Evolutionary conservation across 2,888 invertebrate species (phyloP).

Genomic region (Glaucopsyche alexis): DNA sequence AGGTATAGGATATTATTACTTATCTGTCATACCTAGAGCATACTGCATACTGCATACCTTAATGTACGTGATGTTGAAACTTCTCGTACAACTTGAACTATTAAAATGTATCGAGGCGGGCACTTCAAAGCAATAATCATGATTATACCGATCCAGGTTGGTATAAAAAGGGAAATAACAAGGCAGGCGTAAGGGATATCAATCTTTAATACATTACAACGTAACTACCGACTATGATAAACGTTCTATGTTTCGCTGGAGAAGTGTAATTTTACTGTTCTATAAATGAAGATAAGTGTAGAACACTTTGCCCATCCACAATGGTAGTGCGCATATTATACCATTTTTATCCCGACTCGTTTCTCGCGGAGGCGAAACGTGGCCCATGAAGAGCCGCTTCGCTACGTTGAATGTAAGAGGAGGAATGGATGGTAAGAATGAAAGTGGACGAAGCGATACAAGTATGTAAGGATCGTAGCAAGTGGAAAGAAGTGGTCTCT

Average conservation of each 20-base stretch:
- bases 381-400: no score
- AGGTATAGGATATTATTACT: no score
- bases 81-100: not conserved
- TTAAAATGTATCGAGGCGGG: conserved; percentile 14
- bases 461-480: no score
- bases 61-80: not conserved
- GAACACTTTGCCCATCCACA: conserved; percentile 56
- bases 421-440: no score
- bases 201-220: conserved; percentile 65
- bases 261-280: conserved; percentile 69
- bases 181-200: conserved; percentile 50
- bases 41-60: no score
- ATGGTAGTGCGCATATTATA: conserved; percentile 55
- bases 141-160: not conserved
- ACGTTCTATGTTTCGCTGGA: conserved; percentile 64
- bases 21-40: no score
- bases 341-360: conserved; percentile 48
- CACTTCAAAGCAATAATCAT: conserved; percentile 26
- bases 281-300: conserved; percentile 73
- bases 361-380: no score
- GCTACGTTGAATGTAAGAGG: no score
- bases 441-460: no score
- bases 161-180: conserved; percentile 40
- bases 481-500: no score
- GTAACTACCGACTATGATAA: conserved; percentile 66